A percentile compares a stretch with the other conserved stretches of the same genome.
These are phyloP conservation scores for Scaptodrosophila latifasciaeformis DNA, from an alignment of 2,888 invertebrate genomes.

Conservation along the genomic window DNA sequence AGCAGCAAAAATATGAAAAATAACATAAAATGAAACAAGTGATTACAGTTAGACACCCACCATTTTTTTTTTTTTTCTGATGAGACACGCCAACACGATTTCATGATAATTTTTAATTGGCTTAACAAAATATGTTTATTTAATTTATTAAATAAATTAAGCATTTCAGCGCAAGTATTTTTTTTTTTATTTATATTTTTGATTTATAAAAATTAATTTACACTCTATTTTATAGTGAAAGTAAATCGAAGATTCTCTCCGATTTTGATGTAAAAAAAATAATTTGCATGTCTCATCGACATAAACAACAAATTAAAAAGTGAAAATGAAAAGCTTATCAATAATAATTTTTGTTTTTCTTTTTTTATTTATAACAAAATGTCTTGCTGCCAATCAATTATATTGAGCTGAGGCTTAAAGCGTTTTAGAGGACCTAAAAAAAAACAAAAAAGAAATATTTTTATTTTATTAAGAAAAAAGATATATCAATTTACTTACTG, in stretches of 20 bases:
- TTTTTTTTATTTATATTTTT: neutral
- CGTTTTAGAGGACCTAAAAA: conserved; percentile 79
- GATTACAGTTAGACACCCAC: conserved; percentile 42
- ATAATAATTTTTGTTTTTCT: conserved; percentile 21
- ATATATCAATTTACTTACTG: conserved; percentile 54
- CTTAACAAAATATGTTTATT: no score
- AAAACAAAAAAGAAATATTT: conserved; percentile 20
- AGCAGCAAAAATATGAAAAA: conserved; percentile 15
- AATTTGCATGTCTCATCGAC: conserved; percentile 28
- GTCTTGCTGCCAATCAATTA: conserved; percentile 78
- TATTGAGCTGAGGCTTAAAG: conserved; percentile 78
- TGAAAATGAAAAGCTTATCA: conserved; percentile 43
- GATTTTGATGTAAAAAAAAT: no score
- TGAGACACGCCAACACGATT: neutral
- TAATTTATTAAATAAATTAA: no score
- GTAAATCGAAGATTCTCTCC: no score
- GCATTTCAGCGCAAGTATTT: no score
- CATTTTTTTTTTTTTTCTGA: conserved; percentile 30
- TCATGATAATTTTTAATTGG: neutral
- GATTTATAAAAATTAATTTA: neutral
- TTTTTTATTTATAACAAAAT: no score
- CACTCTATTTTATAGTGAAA: conserved; percentile 43
- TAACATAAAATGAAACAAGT: neutral
- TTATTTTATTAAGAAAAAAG: neutral
- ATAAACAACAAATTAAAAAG: conserved; percentile 24